phyloP scores from a whole-genome alignment of 2,113 vertebrate genomes.

The Thymallus thymallus region DNA sequence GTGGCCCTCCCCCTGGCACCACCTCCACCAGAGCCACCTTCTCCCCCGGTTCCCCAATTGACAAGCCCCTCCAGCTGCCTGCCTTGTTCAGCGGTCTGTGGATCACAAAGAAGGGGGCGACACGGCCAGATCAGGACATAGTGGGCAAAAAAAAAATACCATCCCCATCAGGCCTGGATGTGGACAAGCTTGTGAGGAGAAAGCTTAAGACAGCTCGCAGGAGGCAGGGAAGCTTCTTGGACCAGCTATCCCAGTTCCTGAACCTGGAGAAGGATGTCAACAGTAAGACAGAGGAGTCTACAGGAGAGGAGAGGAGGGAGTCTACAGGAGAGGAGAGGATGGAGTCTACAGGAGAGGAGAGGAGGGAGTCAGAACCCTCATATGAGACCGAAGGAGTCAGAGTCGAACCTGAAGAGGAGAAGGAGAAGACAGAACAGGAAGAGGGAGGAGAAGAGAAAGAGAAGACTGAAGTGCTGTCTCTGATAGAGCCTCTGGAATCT shows the following conservation, averaged over 20 bases:
- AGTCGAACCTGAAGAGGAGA: constrained; percentile 39
- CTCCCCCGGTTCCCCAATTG: constrained; percentile 48
- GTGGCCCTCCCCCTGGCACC: constrained; percentile 27
- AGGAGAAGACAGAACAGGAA: constrained; percentile 38
- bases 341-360: no score
- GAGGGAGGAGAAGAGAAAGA: no score
- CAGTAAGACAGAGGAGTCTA: constrained; percentile 51
- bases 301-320: constrained; percentile 39
- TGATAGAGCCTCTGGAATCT: constrained; percentile 19
- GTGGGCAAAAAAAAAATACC: constrained; percentile 76
- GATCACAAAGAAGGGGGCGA: constrained; percentile 79
- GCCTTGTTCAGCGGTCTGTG: constrained; percentile 84
- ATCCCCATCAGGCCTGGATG: constrained; percentile 43
- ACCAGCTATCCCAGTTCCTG: constrained; percentile 87
- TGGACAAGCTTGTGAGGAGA: constrained; percentile 66
- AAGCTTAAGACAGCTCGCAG: constrained; percentile 52
- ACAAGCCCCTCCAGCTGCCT: constrained; percentile 80
- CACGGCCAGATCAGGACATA: constrained; percentile 69
- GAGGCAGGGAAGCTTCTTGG: constrained; percentile 76
- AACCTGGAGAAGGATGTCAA: constrained; percentile 68
- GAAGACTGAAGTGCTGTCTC: neutral
- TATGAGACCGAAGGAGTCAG: constrained; percentile 36
- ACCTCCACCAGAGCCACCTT: constrained; percentile 49
- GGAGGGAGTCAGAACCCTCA: neutral
- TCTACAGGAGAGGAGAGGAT: no score